Evolutionary conservation across 2,797 vertebrate genomes (phyloP), one percentile per base, ranked within the genome.

Genomic region (Euthynnus affinis): DNA sequence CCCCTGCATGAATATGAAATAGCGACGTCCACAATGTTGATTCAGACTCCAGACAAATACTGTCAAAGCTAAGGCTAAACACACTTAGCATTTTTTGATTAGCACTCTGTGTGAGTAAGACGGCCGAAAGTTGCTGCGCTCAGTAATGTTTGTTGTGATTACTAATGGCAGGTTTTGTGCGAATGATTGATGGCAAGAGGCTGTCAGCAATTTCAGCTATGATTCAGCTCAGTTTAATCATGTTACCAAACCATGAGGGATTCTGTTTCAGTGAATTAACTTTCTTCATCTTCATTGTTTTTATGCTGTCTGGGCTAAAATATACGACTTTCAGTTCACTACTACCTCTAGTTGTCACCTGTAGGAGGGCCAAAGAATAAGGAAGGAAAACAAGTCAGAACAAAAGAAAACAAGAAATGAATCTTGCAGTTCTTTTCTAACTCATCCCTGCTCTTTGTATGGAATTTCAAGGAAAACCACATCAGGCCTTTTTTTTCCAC

Each of bases 1-100:
- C 94, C 94, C 92, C 86, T 51, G 83, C 96, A 95, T 97, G 96
- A 96, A 97, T 96, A 97, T 97, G 96, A 96, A 97, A 96, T 89
- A 93, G 90, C 89, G 87, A 86, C 88, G 89, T 93, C 94, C 64
- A 18, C 91, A 70, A 74, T 90, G 91, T 90, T 96, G 96, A 96
- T 96, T 95, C 93, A 91, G 93, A 94, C 95, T 95, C 96, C 94
- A 94, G 95, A 96, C 95, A 93, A 96, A 96, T 94, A 92, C 95
- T 95, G 95, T 95, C 95, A 95, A 34, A 85, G 80, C 94, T 74
- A 37, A 63, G 92, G 94, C 95, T 96, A 95, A 96, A 96, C 95
- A 95, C 94, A 92, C 94, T 87, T 88, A 81, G 80, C 82, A 79
- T 87, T 84, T 90, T 78, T 81, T 85, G 83, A 91, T 90, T 80